Base-by-base conservation (phyloP, 2,797 vertebrate species). In the Tokudaia muenninki region DNA sequence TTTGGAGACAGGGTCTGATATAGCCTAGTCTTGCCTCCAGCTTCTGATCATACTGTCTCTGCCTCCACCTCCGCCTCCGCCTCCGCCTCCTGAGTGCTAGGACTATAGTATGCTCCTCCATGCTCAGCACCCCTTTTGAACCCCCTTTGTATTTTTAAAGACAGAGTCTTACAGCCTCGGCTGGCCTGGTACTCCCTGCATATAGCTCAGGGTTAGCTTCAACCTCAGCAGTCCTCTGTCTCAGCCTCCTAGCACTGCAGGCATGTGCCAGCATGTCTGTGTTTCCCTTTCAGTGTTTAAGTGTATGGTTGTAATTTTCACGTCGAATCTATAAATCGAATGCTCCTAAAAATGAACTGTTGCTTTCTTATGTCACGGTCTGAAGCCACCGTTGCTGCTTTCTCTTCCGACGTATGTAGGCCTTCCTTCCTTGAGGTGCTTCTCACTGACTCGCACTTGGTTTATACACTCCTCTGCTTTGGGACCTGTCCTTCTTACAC, bases 391-490 rank as follows among this genome's bases (percentile, higher is more conserved):
- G 94, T 75, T 75, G 44, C 34, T 87, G 50, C 95, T 81, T 86
- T 92, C 94, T 97, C 52, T 97, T 65, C 87, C 59, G 34, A 37
- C 70, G 8, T 44, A 31, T 63, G 89, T 75, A 61, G 81, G 82
- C 75, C 57, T 9, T 4, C 75, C 57, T 9, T 4, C 29, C 55
- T 47, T 4, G 1, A 13, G n/a, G 63, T 24, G 52, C 90, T 97
- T 94, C 93, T 91, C 87, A 34, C 7, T 70, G 93, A 83, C 93
- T 94, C 57, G 19, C 22, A 44, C 21, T 88, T 92, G 6, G 26
- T 70, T 80, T 52, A 9, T 67, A n/a, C 3, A 3, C 1, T 16
- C 37, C 96, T 90, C 96, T 96, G 16, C 97, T 96, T 95, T 81
- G 94, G 75, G 52, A 97, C 83, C 94, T 86, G 67, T 29, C 22